Percentiles rank a stretch among this genome's conserved stretches.
These are phyloP conservation scores for Cephalopholis sonnerati DNA, from an alignment of 2,113 vertebrate genomes.

Conservation along the genomic window DNA sequence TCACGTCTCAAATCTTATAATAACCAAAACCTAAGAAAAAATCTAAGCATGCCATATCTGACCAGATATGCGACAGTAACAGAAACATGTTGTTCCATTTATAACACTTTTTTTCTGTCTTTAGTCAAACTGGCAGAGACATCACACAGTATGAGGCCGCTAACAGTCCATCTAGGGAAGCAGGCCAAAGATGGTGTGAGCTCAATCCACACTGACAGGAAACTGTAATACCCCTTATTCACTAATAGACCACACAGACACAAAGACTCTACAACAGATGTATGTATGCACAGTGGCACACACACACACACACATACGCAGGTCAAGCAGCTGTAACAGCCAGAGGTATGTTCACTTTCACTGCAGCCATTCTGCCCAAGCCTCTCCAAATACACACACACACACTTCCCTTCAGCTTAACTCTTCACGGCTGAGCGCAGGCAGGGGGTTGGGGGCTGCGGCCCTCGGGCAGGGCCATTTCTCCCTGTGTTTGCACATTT, in stretches of 20 bases:
- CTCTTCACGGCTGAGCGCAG: slow-evolving; percentile 73
- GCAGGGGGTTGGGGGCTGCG: slow-evolving; percentile 59
- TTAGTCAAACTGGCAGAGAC: slow-evolving; percentile 37
- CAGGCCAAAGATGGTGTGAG: slow-evolving; percentile 45
- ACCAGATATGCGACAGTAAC: slow-evolving; percentile 22
- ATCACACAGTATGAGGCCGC: slow-evolving; percentile 39
- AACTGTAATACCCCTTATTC: slow-evolving; percentile 38
- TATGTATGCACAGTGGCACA: slow-evolving; percentile 29
- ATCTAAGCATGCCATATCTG: background rate
- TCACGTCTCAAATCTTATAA: slow-evolving; percentile 5
- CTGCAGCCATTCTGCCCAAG: slow-evolving; percentile 52
- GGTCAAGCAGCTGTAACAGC: slow-evolving; percentile 62
- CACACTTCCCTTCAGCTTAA: slow-evolving; percentile 48
- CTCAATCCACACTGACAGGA: slow-evolving; percentile 38
- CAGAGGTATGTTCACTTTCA: slow-evolving; percentile 62
- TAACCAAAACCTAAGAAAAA: background rate
- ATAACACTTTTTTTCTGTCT: slow-evolving; percentile 15
- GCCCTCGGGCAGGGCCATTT: slow-evolving; percentile 73
- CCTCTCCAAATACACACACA: slow-evolving; percentile 20
- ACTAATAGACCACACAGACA: slow-evolving; percentile 27
- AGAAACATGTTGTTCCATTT: slow-evolving; percentile 30
- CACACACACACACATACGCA: slow-evolving; percentile 44
- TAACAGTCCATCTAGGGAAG: slow-evolving; percentile 32
- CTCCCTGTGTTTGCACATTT: slow-evolving; percentile 81
- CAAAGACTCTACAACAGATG: slow-evolving; percentile 22